Percentiles rank a stretch among this genome's conserved stretches.
Evolutionary conservation across 2,888 invertebrate genomes (phyloP).

Genomic region (Tipula helvola): DNA sequence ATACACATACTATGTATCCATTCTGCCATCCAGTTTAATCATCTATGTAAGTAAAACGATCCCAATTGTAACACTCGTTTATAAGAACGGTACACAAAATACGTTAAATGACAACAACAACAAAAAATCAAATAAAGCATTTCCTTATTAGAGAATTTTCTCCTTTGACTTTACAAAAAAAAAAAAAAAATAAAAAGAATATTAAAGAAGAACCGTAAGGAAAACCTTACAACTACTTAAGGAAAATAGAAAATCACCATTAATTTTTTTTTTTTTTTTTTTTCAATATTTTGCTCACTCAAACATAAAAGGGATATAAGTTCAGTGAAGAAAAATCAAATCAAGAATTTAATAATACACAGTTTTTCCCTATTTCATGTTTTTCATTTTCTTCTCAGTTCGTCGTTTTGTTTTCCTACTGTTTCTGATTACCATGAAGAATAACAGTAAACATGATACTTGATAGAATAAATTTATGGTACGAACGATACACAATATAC

Average conservation of each 20-base stretch:
- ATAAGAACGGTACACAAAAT: background rate
- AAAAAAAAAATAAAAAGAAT: too few species aligned
- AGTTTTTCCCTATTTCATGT: background rate
- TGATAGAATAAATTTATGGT: too few species aligned
- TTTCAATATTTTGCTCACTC: background rate
- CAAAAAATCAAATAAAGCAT: background rate
- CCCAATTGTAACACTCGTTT: background rate
- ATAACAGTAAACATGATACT: background rate
- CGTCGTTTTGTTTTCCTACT: background rate
- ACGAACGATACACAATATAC: background rate
- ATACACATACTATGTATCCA: background rate
- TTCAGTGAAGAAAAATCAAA: background rate
- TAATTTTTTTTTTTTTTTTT: background rate
- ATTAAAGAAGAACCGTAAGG: background rate
- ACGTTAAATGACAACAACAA: background rate
- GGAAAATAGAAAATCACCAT: background rate
- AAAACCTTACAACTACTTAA: background rate
- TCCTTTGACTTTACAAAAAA: background rate
- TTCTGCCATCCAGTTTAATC: background rate
- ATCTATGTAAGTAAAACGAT: background rate
- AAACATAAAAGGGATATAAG: background rate
- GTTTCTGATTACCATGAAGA: background rate
- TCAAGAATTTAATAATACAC: background rate
- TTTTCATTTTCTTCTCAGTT: background rate
- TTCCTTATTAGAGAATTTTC: background rate